Conservation (phyloP, 2,113 vertebrate genomes). For the Origma solitaria region DNA sequence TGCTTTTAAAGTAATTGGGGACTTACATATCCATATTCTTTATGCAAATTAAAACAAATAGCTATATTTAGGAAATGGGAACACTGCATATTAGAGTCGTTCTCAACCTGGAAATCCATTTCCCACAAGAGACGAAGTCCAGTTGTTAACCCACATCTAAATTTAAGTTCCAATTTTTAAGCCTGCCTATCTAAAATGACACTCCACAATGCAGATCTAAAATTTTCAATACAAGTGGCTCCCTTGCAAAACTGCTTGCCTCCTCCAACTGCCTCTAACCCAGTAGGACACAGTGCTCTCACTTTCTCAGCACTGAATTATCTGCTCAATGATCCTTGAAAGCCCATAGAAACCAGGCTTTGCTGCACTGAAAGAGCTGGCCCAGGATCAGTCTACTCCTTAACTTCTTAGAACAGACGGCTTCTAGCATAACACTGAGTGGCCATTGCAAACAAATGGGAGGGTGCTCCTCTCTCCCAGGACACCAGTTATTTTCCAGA, state of each 20-base stretch:
- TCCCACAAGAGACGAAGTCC: neutral
- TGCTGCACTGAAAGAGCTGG: neutral
- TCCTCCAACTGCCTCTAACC: neutral
- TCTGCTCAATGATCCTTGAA: neutral
- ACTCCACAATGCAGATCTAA: neutral
- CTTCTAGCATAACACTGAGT: neutral
- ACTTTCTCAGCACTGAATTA: neutral
- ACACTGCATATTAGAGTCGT: neutral
- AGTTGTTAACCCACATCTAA: neutral
- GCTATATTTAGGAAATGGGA: slow-evolving; percentile 23
- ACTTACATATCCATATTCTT: slow-evolving; percentile 52
- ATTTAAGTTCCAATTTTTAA: neutral
- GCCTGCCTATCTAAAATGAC: neutral
- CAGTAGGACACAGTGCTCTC: neutral
- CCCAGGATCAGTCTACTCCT: neutral
- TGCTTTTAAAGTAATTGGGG: slow-evolving; percentile 73
- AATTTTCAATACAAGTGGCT: neutral
- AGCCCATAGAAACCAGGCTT: neutral
- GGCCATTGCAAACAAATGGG: neutral
- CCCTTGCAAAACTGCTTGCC: neutral
- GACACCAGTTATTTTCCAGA: neutral
- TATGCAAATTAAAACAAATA: slow-evolving; percentile 68
- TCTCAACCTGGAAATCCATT: neutral
- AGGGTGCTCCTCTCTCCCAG: neutral
- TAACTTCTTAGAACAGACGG: neutral